Base-by-base conservation (phyloP, 2,888 invertebrate genomes). In the Cyclophora punctaria region DNA sequence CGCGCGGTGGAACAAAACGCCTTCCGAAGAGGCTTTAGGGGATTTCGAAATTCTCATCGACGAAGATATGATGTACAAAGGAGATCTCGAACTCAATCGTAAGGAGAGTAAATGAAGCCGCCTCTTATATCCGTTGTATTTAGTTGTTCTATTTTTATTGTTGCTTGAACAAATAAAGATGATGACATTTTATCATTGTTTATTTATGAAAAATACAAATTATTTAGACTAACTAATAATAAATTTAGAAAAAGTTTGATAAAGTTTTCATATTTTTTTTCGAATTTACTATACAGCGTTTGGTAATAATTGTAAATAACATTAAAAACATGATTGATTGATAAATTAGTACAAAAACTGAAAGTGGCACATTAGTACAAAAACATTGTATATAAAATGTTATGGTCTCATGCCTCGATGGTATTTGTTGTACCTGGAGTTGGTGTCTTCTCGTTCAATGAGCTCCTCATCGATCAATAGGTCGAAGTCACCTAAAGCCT, bases 391-490 rank as follows among this genome's bases (percentile, higher is more conserved):
- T 1, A 2, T 20, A 20, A 20, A 20, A 20, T 20, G 20, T 37
- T 37, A 37, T 37, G 37, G 37, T 5, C 5, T 37, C 37, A 37
- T 37, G 20, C 20, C 20, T n/a, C 75, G 74, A 49, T 75, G 69
- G 45, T 53, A 70, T 64, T 73, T 76, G 48, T 69, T 66, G 41
- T 70, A 77, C 5, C 79, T 72, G 3, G 71, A 69, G 62, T 71
- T 76, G 35, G 73, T 73, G 44, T 93, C 92, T 49, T 93, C 93
- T 64, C 91, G 92, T 55, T 92, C 90, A 3, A 93, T 90, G 52
- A 95, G 74, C 62, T 96, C 96, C 79, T 97, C 96, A 69, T 97
- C 96, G 47, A 96, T 90, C 7, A 96, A 82, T n/a, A 96, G 77
- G 64, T 96, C 95, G 69, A 96, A 96, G 74, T 96, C 95, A 3